A percentile compares a stretch with the other conserved stretches of the same genome.
Evolutionary conservation across 2,888 invertebrate genomes (phyloP).

Genomic region (Apoderus coryli): DNA sequence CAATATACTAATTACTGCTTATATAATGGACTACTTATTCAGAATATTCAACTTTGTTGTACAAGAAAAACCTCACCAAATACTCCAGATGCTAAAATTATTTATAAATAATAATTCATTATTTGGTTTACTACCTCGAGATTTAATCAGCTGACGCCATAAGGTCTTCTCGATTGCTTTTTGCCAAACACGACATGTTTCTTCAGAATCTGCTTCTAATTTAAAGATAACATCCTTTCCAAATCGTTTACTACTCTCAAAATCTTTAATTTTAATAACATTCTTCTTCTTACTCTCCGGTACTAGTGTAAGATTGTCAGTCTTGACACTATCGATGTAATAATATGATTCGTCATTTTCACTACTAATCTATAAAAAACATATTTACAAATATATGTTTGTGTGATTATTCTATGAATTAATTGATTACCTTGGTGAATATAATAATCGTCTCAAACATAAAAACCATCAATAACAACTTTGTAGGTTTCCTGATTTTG

Average conservation of each 20-base stretch:
- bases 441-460: conserved; percentile 28
- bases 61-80: no score
- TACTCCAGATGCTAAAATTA: no score
- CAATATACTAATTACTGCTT: no score
- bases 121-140: conserved; percentile 17
- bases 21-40: no score
- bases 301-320: conserved; percentile 16
- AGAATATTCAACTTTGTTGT: no score
- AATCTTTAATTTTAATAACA: conserved; percentile 15
- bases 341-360: conserved; percentile 37
- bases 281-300: conserved; percentile 14
- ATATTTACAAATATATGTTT: no score
- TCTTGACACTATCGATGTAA: conserved; percentile 17
- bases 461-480: conserved; percentile 25
- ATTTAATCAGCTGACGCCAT: conserved; percentile 18
- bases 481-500: conserved; percentile 23
- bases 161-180: conserved; percentile 17
- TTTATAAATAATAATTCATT: no score
- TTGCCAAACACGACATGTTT: conserved; percentile 16
- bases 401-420: no score
- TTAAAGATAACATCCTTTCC: conserved; percentile 15
- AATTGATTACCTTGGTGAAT: conserved; percentile 22
- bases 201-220: conserved; percentile 15
- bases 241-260: conserved; percentile 15
- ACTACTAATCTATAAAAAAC: no score